These are phyloP conservation scores for Drosophila nigrodunni DNA, from an alignment of 1,140 invertebrate genomes.

Conservation along the genomic window DNA sequence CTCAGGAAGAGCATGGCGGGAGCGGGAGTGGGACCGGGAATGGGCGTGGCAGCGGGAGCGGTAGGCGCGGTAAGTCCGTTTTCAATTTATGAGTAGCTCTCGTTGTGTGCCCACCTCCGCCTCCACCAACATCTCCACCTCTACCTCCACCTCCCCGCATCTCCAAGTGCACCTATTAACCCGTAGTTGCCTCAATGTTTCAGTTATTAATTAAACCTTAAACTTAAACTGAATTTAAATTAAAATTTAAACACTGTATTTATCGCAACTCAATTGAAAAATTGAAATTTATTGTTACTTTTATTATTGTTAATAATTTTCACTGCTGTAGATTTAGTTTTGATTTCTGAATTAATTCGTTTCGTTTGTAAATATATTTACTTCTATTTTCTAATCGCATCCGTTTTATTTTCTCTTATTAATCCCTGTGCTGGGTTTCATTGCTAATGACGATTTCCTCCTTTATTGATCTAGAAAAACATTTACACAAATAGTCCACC, in stretches of 20 bases:
- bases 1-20: constrained; percentile 71
- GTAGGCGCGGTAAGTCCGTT: constrained; percentile 81
- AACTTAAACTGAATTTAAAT: constrained; percentile 24
- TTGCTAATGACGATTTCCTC: background rate
- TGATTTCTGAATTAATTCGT: constrained; percentile 31
- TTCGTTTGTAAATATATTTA: constrained; percentile 66
- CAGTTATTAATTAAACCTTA: constrained; percentile 25
- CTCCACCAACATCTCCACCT: constrained; percentile 50
- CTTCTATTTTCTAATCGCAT: constrained; percentile 59
- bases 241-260: constrained; percentile 40
- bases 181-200: constrained; percentile 51
- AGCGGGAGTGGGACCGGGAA: constrained; percentile 35
- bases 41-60: constrained; percentile 44
- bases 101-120: constrained; percentile 60
- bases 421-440: constrained; percentile 36
- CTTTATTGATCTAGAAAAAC: no score
- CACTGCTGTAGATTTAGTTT: background rate
- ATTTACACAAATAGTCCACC: background rate
- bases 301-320: constrained; percentile 20
- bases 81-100: constrained; percentile 73
- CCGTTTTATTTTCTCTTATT: constrained; percentile 61
- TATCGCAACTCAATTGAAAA: constrained; percentile 36
- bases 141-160: constrained; percentile 44
- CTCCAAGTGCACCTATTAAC: constrained; percentile 62
- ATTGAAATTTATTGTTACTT: constrained; percentile 33